phyloP scores from a whole-genome alignment of 2,113 vertebrate species.

The Daubentonia madagascariensis region DNA sequence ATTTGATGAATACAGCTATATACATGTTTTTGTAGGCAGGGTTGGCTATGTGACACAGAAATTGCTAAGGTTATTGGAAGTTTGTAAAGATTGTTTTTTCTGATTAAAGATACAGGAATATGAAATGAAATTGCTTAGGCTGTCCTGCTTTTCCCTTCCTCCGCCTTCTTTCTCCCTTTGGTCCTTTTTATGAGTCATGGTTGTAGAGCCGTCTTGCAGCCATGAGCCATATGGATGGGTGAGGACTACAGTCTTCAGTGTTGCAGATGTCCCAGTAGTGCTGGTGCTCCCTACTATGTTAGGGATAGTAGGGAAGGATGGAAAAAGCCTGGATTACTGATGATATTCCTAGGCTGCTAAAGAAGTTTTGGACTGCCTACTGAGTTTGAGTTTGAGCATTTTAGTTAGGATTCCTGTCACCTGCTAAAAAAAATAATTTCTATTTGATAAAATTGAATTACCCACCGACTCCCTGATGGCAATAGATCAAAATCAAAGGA shows the following conservation, averaged over 20 bases:
- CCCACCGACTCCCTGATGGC: not conserved
- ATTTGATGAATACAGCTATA: not conserved
- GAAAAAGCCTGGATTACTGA: not conserved
- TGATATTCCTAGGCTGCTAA: not conserved
- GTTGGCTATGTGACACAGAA: not conserved
- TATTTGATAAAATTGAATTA: not conserved
- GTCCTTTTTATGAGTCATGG: not conserved
- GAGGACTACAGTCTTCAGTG: not conserved
- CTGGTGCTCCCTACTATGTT: not conserved
- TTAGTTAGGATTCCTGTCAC: not conserved
- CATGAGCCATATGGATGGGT: not conserved
- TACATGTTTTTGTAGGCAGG: not conserved
- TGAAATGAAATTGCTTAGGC: not conserved
- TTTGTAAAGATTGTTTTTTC: not conserved
- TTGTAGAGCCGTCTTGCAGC: not conserved
- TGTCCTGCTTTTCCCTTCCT: rapidly evolving
- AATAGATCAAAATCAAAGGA: not conserved
- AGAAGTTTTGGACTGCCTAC: not conserved
- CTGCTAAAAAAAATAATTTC: not conserved
- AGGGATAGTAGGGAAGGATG: not conserved
- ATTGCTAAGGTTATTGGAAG: not conserved
- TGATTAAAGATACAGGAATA: not conserved
- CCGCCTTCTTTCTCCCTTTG: not conserved
- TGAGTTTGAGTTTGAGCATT: not conserved
- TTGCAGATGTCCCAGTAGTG: not conserved